phyloP scores from a whole-genome alignment of 2,113 vertebrate genomes.

The Solea senegalensis region DNA sequence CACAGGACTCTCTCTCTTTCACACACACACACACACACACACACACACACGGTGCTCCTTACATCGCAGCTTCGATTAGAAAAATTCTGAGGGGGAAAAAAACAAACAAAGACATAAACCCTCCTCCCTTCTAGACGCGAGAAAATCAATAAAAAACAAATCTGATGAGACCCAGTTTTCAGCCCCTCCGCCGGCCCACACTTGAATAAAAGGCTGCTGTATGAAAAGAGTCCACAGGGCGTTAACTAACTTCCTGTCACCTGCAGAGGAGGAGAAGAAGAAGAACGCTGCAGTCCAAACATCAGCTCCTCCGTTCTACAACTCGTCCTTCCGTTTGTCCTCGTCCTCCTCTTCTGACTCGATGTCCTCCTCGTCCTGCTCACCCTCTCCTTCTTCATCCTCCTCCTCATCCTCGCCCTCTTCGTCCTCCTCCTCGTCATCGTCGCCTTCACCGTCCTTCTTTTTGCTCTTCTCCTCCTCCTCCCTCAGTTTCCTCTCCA shows the following conservation, averaged over 20 bases:
- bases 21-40: too few relatives aligned
- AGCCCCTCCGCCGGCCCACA: constrained; percentile 14
- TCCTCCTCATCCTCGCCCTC: constrained; percentile 15
- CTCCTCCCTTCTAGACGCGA: constrained; percentile 18
- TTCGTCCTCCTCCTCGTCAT: constrained; percentile 21
- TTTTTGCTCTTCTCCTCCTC: constrained; percentile 77
- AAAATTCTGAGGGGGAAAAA: constrained; percentile 12
- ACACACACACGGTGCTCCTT: not conserved
- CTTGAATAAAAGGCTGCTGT: constrained; percentile 51
- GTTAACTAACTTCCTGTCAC: not conserved
- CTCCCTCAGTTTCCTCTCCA: constrained; percentile 66
- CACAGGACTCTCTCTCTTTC: constrained; percentile 1
- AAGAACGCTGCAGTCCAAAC: constrained; percentile 21
- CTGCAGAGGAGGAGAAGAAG: constrained; percentile 5
- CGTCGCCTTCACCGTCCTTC: constrained; percentile 39
- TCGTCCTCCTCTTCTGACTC: constrained; percentile 50
- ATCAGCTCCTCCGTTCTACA: constrained; percentile 53
- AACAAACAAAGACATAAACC: constrained; percentile 24
- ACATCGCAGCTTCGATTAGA: constrained; percentile 44
- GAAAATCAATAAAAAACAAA: constrained; percentile 38
- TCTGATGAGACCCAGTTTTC: constrained; percentile 10
- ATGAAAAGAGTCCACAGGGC: constrained; percentile 41
- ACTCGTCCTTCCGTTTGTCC: constrained; percentile 63
- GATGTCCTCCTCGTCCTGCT: constrained; percentile 29
- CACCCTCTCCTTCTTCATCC: constrained; percentile 11